Base-by-base conservation (phyloP, 2,888 invertebrate species). In the Thysanoteuthis rhombus region DNA sequence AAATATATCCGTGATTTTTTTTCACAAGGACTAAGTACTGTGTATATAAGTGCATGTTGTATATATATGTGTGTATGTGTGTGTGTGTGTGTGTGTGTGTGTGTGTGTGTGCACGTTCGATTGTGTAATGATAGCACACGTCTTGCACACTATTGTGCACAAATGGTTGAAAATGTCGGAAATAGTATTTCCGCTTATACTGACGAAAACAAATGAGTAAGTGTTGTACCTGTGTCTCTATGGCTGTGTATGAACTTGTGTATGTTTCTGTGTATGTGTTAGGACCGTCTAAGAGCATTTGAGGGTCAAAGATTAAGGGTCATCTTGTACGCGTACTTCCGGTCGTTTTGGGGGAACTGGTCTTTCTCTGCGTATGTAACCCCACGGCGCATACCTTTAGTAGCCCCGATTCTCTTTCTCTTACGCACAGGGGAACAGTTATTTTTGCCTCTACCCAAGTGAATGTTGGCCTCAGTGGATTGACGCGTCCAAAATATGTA, bases 391-490 rank as follows among this genome's bases (percentile, higher is more conserved):
- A 52, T 42, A 42, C 8, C 52, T 52, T 52, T 52, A 52, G 22
- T 52, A 22, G 52, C 75, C 75, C n/a, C n/a, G 12, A 1, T 12
- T 1, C 19, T 16, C n/a, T 16, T n/a, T 16, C 75, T n/a, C n/a
- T n/a, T 16, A 36, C 36, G 0, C n/a, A n/a, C n/a, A 16, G 16
- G 16, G 75, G 36, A 75, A n/a, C n/a, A 8, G n/a, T 75, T 75
- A 36, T 75, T 75, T 75, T n/a, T 75, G 36, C 75, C 12, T 75
- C 75, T 75, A n/a, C 19, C n/a, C 75, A 75, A 75, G 75, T 75
- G 75, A 75, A 75, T 75, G n/a, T 75, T 75, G 75, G 75, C 75
- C 75, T 75, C n/a, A n/a, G 75, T 75, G 75, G 75, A 75, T 75
- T 75, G 75, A 75, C 75, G 75, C 75, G 75, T 36, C n/a, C n/a